phyloP scores from a whole-genome alignment of 2,113 vertebrate species.

The Myrmophylax atrothorax region DNA sequence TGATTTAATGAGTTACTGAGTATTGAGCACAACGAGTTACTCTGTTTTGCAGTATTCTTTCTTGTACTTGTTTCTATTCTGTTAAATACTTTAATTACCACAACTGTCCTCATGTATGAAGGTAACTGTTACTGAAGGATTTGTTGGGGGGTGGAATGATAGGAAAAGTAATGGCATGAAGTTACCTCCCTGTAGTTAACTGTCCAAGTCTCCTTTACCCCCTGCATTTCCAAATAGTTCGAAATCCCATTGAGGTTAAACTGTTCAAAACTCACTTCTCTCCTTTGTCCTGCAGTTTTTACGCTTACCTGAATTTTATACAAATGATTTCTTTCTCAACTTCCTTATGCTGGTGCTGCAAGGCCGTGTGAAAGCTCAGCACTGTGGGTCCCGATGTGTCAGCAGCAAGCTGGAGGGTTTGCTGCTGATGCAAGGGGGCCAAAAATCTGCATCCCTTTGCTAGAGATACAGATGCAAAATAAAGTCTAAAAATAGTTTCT shows the following conservation, averaged over 20 bases:
- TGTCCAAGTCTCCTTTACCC: not conserved
- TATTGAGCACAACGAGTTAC: not conserved
- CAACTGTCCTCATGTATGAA: not conserved
- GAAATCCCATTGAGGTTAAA: not conserved
- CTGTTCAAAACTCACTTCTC: not conserved
- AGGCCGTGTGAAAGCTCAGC: not conserved
- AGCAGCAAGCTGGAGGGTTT: not conserved
- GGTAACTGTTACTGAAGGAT: not conserved
- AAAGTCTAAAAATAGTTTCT: not conserved
- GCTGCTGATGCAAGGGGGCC: not conserved
- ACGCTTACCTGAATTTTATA: not conserved
- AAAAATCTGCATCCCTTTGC: not conserved
- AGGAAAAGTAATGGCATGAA: not conserved
- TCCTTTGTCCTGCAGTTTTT: not conserved
- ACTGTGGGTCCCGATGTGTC: not conserved
- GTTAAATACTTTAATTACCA: not conserved
- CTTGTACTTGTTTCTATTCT: not conserved
- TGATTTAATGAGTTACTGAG: not conserved
- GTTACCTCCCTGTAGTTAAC: not conserved
- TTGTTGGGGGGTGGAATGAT: not conserved
- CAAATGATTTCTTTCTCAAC: not conserved
- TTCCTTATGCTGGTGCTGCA: not conserved
- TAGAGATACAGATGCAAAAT: not conserved
- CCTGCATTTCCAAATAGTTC: not conserved
- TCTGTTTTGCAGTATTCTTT: not conserved